Evolutionary conservation across 1,140 invertebrate species (phyloP), one percentile per base, ranked within the genome.

Genomic region (Scaptomyza montana): DNA sequence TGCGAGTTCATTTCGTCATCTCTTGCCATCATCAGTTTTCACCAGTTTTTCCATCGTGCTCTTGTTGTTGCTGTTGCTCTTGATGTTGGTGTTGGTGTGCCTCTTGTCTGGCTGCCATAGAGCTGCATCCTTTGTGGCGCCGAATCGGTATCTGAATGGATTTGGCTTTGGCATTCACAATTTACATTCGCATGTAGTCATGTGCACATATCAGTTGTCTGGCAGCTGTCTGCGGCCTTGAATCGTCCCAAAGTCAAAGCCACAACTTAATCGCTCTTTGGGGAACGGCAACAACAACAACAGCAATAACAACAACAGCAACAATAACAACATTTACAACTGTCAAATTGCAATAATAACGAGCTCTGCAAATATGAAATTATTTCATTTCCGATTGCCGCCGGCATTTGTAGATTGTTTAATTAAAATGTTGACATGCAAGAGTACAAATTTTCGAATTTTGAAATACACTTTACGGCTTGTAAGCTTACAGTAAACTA

Each of bases 131-230:
- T 89, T 89, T 89, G 74, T 84, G 77, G 73, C 62, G 47, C 68
- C 67, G 68, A 74, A 86, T 69, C 81, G 60, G 59, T 56, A 60
- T 41, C 73, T 66, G 59, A 68, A 76, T 77, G 74, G 61, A 62
- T 64, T 57, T 45, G 64, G 25, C 57, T 61, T 56, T 71, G 62
- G 49, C 80, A 80, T 66, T 62, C 69, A 60, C 68, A 80, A 61
- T 63, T 67, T 65, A 46, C 70, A 80, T 74, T 72, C 71, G 59
- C 65, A 77, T 80, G 81, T 72, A 76, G 55, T 87, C 86, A 86
- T 86, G 78, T 89, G 85, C 68, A 81, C 85, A 90, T 90, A 90
- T 90, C 87, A 90, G 87, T 82, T 85, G 87, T 90, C 89, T 90
- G 89, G 79, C 87, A 90, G 87, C 70, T 82, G 87, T 90, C 87